A percentile compares a stretch with the other conserved stretches of the same genome.
Evolutionary conservation across 2,888 invertebrate genomes (phyloP).

Genomic region (Herminia tarsipennalis): DNA sequence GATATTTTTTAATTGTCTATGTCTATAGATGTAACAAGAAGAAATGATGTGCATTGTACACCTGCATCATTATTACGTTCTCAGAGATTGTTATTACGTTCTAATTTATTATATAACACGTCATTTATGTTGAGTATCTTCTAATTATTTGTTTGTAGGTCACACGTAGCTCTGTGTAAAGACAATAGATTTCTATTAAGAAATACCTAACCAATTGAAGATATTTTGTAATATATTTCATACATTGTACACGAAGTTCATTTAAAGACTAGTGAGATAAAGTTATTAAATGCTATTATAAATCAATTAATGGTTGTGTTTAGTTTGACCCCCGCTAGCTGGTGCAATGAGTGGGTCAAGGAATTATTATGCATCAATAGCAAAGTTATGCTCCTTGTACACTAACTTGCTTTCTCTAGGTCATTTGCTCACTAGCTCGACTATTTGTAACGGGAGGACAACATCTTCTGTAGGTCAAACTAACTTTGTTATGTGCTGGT

Average conservation of each 20-base stretch:
- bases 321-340: slow-evolving; percentile 40
- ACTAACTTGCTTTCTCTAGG: slow-evolving; percentile 51
- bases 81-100: background rate
- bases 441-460: slow-evolving; percentile 59
- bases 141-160: background rate
- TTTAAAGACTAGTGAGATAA: slow-evolving; percentile 1
- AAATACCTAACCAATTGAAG: too few relatives aligned
- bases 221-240: too few relatives aligned
- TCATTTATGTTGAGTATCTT: too few relatives aligned
- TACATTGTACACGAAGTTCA: background rate
- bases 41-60: slow-evolving; percentile 6
- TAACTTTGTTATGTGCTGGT: slow-evolving; percentile 42
- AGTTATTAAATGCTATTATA: slow-evolving; percentile 24
- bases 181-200: too few relatives aligned
- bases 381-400: slow-evolving; percentile 42
- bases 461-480: slow-evolving; percentile 49
- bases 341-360: slow-evolving; percentile 54
- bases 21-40: slow-evolving; percentile 16
- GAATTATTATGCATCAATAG: slow-evolving; percentile 48
- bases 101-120: slow-evolving; percentile 3
- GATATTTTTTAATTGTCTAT: slow-evolving; percentile 27
- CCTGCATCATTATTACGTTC: background rate
- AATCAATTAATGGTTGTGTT: slow-evolving; percentile 44
- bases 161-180: too few relatives aligned
- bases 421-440: slow-evolving; percentile 44